phyloP scores from a whole-genome alignment of 2,888 invertebrate genomes.

The Drosophila mulleri region DNA sequence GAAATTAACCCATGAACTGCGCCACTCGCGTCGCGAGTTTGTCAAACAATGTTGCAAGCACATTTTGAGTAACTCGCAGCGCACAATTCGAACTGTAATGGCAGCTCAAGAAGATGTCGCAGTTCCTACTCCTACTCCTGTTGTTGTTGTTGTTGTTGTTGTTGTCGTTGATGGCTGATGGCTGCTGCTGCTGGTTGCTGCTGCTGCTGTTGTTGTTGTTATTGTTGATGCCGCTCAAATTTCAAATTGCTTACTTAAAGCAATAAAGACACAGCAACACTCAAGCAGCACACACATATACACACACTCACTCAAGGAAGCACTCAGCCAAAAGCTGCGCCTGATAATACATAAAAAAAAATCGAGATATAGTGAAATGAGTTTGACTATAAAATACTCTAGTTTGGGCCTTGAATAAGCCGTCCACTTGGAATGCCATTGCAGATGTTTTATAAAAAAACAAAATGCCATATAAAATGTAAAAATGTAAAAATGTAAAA shows the following conservation, averaged over 20 bases:
- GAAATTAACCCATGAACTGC: conserved; percentile 72
- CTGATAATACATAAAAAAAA: conserved; percentile 38
- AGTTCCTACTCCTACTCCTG: conserved; percentile 19
- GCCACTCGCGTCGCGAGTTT: conserved; percentile 11
- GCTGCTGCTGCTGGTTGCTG: neutral
- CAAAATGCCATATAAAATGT: too few relatives aligned
- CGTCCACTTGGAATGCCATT: neutral
- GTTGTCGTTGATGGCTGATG: conserved; percentile 4
- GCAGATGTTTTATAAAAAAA: neutral
- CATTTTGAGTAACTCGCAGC: conserved; percentile 55
- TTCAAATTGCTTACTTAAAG: conserved; percentile 80
- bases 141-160: conserved; percentile 28
- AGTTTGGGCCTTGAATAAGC: neutral
- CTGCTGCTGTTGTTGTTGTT: conserved; percentile 30
- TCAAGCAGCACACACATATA: conserved; percentile 32
- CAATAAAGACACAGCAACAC: conserved; percentile 67
- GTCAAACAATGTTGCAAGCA: conserved; percentile 66
- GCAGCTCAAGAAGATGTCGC: conserved; percentile 43
- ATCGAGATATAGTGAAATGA: neutral
- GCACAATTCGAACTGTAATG: conserved; percentile 38
- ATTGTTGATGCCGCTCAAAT: conserved; percentile 66
- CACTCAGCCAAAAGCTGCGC: conserved; percentile 59
- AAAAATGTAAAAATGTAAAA: too few relatives aligned
- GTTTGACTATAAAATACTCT: neutral
- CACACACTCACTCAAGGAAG: conserved; percentile 22